These are phyloP conservation scores for Lithophane ornitopus DNA, from an alignment of 2,888 invertebrate genomes.

Conservation along the genomic window DNA sequence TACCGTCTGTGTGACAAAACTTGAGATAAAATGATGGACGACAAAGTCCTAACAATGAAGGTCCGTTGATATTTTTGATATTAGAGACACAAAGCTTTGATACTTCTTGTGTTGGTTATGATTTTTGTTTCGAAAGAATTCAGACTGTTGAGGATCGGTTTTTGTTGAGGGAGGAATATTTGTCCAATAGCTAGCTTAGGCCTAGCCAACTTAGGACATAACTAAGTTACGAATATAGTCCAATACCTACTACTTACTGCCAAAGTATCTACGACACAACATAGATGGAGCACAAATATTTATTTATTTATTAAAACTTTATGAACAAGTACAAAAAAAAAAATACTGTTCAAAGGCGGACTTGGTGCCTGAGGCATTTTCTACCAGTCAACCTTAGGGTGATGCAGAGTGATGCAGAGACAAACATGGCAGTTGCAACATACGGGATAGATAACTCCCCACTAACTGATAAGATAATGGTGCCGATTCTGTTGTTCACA, in stretches of 20 bases:
- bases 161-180: background rate
- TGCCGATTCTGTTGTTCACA: too few species aligned
- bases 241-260: background rate
- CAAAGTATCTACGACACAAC: background rate
- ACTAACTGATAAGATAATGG: too few species aligned
- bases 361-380: too few species aligned
- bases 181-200: background rate
- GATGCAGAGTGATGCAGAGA: too few species aligned
- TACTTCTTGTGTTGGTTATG: constrained; percentile 26
- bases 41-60: constrained; percentile 45
- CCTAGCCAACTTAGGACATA: background rate
- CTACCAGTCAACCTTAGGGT: too few species aligned
- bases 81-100: constrained; percentile 30
- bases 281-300: too few species aligned
- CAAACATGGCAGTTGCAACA: too few species aligned
- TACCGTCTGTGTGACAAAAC: constrained; percentile 49
- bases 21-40: constrained; percentile 60
- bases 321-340: too few species aligned
- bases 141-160: background rate
- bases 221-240: background rate
- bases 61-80: constrained; percentile 47
- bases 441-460: too few species aligned
- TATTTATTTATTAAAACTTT: too few species aligned
- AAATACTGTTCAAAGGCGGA: too few species aligned
- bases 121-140: constrained; percentile 9